These are phyloP conservation scores for Cassiopea xamachana DNA, from an alignment of 30 jellyfish, hydroid and myxozoan genomes.

Conservation along the genomic window DNA sequence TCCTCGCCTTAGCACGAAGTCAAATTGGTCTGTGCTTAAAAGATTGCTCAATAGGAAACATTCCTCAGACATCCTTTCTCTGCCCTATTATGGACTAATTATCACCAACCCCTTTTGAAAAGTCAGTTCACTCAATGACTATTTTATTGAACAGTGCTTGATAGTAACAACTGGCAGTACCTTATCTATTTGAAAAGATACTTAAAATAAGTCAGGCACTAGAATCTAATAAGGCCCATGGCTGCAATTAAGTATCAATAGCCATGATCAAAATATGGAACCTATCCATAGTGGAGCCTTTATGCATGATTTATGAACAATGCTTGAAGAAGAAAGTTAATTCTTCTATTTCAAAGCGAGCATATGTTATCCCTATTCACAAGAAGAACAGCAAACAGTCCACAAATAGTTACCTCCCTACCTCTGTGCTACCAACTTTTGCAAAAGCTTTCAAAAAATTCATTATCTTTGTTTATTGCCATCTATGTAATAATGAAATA, in stretches of 20 bases:
- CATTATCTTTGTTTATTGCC: neutral
- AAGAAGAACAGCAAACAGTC: constrained; percentile 4
- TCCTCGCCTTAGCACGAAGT: constrained; percentile 9
- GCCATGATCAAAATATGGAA: neutral
- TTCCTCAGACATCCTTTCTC: neutral
- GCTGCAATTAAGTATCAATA: constrained; percentile 1
- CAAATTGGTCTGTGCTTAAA: constrained; percentile 34
- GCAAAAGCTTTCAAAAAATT: neutral
- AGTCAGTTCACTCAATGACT: constrained; percentile 2
- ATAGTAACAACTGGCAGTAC: constrained; percentile 14
- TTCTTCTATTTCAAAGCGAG: constrained; percentile 3
- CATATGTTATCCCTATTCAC: constrained; percentile 6
- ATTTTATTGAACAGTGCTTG: constrained; percentile 21
- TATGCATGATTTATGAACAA: constrained; percentile 6
- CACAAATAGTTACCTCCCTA: constrained; percentile 10
- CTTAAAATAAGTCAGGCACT: neutral
- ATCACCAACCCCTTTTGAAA: constrained; percentile 16
- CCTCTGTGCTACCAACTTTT: constrained; percentile 9
- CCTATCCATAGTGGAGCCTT: constrained; percentile 6
- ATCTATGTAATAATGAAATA: neutral
- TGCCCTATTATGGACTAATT: neutral
- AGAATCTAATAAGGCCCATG: constrained; percentile 18
- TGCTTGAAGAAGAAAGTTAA: neutral
- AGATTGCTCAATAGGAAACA: constrained; percentile 27
- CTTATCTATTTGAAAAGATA: constrained; percentile 1